Conservation (phyloP, 92 coral and sea anemone genomes). For the Parazoanthus atlanticus region DNA sequence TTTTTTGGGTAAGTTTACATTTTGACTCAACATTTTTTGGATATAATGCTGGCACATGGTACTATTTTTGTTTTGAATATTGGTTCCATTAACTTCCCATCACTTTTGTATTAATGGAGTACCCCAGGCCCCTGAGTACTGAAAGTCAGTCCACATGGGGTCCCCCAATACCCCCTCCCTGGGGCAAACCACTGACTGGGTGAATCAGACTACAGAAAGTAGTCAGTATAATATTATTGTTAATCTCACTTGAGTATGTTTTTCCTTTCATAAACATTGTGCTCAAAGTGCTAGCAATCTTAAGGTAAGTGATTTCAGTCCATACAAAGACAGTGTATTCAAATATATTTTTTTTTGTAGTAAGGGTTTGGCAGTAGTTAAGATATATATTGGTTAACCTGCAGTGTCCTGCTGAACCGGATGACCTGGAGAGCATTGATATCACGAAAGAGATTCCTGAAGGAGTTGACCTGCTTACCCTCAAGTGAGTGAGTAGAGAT, state of each 20-base stretch:
- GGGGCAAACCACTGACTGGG: too few species aligned
- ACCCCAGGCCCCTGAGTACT: too few species aligned
- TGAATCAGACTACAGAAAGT: too few species aligned
- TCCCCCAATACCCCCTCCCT: too few species aligned
- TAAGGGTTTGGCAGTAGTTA: background rate
- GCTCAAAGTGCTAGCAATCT: constrained; percentile 42
- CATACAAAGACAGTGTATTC: background rate
- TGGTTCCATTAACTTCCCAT: too few species aligned
- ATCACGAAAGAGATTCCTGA: constrained; percentile 69
- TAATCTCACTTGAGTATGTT: background rate
- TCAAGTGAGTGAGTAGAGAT: constrained; percentile 62
- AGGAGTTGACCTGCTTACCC: constrained; percentile 65
- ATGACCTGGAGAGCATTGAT: constrained; percentile 66
- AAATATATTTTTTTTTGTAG: too few species aligned
- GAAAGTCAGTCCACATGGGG: too few species aligned
- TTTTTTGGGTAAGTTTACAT: too few species aligned
- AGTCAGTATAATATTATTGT: background rate
- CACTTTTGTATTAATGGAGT: too few species aligned
- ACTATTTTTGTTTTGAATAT: too few species aligned
- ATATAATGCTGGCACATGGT: too few species aligned
- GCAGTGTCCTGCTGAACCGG: constrained; percentile 78
- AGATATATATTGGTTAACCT: constrained; percentile 4
- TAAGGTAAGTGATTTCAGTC: constrained; percentile 27
- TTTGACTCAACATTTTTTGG: too few species aligned
- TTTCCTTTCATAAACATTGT: background rate